Evolutionary conservation across 2,888 invertebrate genomes (phyloP).

Genomic region (Limnephilus marmoratus): DNA sequence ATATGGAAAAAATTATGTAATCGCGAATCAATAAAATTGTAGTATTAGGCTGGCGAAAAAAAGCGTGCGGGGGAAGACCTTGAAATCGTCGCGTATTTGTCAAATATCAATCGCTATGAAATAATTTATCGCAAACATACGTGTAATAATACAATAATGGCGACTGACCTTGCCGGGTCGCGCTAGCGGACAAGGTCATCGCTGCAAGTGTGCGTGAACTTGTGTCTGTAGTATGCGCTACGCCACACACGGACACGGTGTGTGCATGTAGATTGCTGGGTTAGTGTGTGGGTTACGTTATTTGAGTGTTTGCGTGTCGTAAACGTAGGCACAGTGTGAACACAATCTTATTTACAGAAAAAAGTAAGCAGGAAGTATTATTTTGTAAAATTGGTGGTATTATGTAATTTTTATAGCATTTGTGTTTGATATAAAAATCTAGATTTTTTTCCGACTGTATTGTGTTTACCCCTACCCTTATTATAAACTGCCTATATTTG

Average conservation of each 20-base stretch:
- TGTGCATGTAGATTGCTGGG: not conserved
- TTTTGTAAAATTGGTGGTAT: not conserved
- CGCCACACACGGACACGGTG: not conserved
- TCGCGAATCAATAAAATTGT: not conserved
- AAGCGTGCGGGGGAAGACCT: slow-evolving; percentile 30
- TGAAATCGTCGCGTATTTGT: slow-evolving; percentile 45
- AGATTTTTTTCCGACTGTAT: too few species aligned
- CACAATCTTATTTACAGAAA: not conserved
- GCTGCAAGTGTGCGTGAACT: slow-evolving; percentile 6
- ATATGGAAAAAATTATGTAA: not conserved
- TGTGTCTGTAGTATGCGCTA: not conserved
- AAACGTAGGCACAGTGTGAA: not conserved
- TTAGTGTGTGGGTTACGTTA: not conserved
- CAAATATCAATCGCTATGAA: slow-evolving; percentile 44
- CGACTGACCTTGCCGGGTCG: slow-evolving; percentile 38
- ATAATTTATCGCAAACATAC: slow-evolving; percentile 42
- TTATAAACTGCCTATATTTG: too few species aligned
- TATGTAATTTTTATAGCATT: not conserved
- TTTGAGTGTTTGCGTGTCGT: not conserved
- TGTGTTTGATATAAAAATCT: too few species aligned
- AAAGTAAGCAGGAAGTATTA: not conserved
- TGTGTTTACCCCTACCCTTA: too few species aligned
- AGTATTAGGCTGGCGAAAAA: not conserved
- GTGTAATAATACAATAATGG: slow-evolving; percentile 42
- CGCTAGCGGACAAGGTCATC: slow-evolving; percentile 48